Percentiles rank a stretch among this genome's conserved stretches.
phyloP scores from a whole-genome alignment of 1,140 invertebrate genomes.

The Theocolax elegans region DNA sequence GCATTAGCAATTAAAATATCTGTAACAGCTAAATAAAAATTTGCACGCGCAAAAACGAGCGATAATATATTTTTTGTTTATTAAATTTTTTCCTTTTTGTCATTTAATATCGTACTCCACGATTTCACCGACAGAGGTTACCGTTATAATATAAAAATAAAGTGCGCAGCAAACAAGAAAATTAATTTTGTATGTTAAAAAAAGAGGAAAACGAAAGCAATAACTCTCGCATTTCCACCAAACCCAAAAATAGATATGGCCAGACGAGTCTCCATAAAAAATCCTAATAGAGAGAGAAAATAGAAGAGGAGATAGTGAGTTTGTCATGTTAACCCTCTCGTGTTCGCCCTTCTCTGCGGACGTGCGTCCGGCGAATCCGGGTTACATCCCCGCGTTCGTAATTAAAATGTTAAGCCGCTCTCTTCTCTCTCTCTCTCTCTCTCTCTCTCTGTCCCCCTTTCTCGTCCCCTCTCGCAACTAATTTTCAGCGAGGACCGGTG shows the following conservation, averaged over 20 bases:
- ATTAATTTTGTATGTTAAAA: slow-evolving; percentile 17
- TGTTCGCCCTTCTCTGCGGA: slow-evolving; percentile 3
- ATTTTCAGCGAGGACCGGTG: slow-evolving; percentile 44
- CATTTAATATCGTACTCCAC: too few relatives aligned
- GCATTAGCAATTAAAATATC: too few relatives aligned
- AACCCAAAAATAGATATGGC: slow-evolving; percentile 6
- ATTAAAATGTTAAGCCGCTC: slow-evolving; percentile 54
- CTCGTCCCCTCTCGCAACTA: slow-evolving; percentile 41
- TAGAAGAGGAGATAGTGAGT: background rate
- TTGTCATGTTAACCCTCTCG: slow-evolving; percentile 20
- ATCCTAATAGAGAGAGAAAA: too few relatives aligned
- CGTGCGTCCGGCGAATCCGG: slow-evolving; percentile 41
- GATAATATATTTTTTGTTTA: too few relatives aligned
- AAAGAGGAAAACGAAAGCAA: background rate
- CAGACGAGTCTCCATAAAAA: slow-evolving; percentile 7
- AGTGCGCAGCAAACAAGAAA: too few relatives aligned
- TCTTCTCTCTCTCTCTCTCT: background rate
- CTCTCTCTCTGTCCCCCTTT: too few relatives aligned
- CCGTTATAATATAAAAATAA: too few relatives aligned
- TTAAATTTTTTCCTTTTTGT: too few relatives aligned
- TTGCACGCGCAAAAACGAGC: too few relatives aligned
- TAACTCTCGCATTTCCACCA: slow-evolving; percentile 29
- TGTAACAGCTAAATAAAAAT: too few relatives aligned
- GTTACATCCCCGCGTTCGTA: slow-evolving; percentile 39
- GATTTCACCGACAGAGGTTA: too few relatives aligned